Base-by-base conservation (phyloP, 2,797 vertebrate genomes). In the Coranthus polyacanthus region DNA sequence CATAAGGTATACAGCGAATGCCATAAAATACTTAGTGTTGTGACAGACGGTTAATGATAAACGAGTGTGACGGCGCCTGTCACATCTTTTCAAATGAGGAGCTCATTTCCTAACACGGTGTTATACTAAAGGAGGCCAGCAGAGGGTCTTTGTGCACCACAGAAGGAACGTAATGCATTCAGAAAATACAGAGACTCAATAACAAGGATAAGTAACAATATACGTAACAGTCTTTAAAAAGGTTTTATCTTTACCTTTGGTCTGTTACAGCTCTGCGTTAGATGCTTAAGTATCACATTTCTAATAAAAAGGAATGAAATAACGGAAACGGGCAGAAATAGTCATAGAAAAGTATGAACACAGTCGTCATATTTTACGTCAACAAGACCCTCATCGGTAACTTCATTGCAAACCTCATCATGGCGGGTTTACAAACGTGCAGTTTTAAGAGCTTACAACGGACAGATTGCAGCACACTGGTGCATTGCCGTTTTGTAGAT, bases 111-210 rank as follows among this genome's bases (percentile, higher is more conserved):
- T 9, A n/a, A 8, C 10, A 37, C 12, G 39, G n/a, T 79, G 89
- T 62, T 79, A 55, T 90, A 79, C 73, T 26, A 0, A 1, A 64
- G 20, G 36, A 0, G 18, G 47, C 72, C 91, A 89, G 74, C 49
- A 89, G 85, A 80, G 79, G 86, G 86, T 50, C 44, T 36, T 38
- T 81, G 81, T 80, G 82, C 4, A 71, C 81, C 65, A 56, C 50
- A 49, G n/a, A n/a, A 1, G 22, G 2, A 34, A 21, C 50, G 32
- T 22, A 16, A 52, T 58, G 44, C 32, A 53, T 38, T 57, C 38
- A 72, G 42, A 38, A 29, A 36, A 29, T 39, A 22, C 20, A 37
- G 56, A 42, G 26, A 57, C 17, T 15, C 26, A 20, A 47, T 32
- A 38, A 41, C 15, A 45, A 18, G 13, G 11, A 53, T 7, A 55